A percentile compares a stretch with the other conserved stretches of the same genome.
Conservation (phyloP, 2,888 invertebrate genomes). For the Pasiphila rectangulata region DNA sequence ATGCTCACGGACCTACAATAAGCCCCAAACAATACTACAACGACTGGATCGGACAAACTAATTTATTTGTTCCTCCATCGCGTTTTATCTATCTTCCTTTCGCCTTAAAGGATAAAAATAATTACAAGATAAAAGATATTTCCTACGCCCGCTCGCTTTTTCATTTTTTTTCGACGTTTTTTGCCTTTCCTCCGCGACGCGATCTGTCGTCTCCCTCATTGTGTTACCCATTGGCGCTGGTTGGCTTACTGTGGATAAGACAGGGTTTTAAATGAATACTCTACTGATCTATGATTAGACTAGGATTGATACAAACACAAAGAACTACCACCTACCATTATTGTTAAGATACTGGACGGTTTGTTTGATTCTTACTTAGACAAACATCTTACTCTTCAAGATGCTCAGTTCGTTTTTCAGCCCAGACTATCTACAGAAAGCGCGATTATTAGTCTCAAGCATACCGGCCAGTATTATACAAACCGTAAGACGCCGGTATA, state of each 20-base stretch:
- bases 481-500: too few species aligned
- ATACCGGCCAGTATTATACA: too few species aligned
- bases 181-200: slow-evolving; percentile 58
- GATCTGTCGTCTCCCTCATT: slow-evolving; percentile 65
- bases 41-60: slow-evolving; percentile 72
- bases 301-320: too few species aligned
- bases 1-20: slow-evolving; percentile 41
- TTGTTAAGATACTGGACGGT: too few species aligned
- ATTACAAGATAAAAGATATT: slow-evolving; percentile 79
- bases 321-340: too few species aligned
- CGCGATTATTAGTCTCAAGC: too few species aligned
- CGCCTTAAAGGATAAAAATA: slow-evolving; percentile 79
- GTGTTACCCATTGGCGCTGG: slow-evolving; percentile 62
- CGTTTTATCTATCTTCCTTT: slow-evolving; percentile 63
- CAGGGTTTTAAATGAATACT: not conserved
- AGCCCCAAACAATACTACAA: slow-evolving; percentile 38
- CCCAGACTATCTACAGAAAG: too few species aligned
- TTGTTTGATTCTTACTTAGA: too few species aligned
- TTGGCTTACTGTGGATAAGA: slow-evolving; percentile 40
- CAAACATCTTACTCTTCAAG: too few species aligned
- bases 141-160: slow-evolving; percentile 43
- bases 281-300: too few species aligned
- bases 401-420: too few species aligned
- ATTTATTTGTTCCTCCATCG: slow-evolving; percentile 53
- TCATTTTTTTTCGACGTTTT: slow-evolving; percentile 46